These are phyloP conservation scores for Panthera tigris DNA, from an alignment of 2,113 vertebrate species.

Conservation along the genomic window DNA sequence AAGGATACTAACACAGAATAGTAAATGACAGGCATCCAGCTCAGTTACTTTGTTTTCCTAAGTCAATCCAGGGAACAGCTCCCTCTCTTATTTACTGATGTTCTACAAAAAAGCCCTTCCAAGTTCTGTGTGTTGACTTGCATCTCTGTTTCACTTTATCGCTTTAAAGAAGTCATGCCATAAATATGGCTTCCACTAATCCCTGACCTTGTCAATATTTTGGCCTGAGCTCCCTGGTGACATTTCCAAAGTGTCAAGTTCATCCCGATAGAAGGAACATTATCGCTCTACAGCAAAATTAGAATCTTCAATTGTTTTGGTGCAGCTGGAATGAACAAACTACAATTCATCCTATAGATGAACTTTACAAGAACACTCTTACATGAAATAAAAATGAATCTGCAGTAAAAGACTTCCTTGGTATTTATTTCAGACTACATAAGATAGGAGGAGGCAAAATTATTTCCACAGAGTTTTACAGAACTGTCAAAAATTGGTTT, in stretches of 20 bases:
- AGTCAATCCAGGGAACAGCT: neutral
- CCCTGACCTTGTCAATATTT: neutral
- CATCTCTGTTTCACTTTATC: neutral
- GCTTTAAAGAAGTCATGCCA: neutral
- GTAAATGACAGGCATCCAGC: neutral
- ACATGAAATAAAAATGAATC: slow-evolving; percentile 41
- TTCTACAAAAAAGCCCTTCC: neutral
- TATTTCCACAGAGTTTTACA: slow-evolving; percentile 57
- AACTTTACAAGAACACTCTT: slow-evolving; percentile 49
- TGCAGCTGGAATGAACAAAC: neutral
- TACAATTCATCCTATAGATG: slow-evolving; percentile 45
- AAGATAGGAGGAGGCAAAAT: slow-evolving; percentile 58
- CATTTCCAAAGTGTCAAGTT: slow-evolving; percentile 61
- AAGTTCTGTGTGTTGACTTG: neutral
- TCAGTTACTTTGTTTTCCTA: neutral
- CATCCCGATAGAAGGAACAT: neutral
- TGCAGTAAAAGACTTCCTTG: slow-evolving; percentile 32
- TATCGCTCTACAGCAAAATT: neutral
- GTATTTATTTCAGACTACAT: slow-evolving; percentile 64
- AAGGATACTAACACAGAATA: neutral
- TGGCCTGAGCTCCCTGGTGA: neutral
- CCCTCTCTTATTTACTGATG: neutral
- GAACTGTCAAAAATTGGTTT: slow-evolving; percentile 70
- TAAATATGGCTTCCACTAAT: neutral
- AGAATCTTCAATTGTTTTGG: slow-evolving; percentile 1